A percentile compares a stretch with the other conserved stretches of the same genome.
Conservation (phyloP, 2,113 vertebrate species). For the Oenanthe melanoleuca region DNA sequence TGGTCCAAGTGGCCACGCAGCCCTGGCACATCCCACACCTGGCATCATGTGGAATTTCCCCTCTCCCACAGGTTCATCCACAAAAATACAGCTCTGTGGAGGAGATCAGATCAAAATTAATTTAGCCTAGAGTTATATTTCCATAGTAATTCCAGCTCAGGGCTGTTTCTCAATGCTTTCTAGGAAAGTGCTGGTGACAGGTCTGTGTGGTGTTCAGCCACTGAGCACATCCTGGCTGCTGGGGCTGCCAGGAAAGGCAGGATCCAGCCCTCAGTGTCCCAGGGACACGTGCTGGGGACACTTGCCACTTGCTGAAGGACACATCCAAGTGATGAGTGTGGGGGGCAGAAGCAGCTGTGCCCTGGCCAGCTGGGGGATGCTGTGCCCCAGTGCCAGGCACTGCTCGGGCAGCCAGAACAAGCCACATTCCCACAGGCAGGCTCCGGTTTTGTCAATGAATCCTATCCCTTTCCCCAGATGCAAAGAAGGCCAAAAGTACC, state of each 20-base stretch:
- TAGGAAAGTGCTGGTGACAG: not conserved
- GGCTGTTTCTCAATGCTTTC: not conserved
- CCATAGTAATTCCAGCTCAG: not conserved
- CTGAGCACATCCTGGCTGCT: not conserved
- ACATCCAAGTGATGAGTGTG: rapidly evolving
- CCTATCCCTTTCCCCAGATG: not conserved
- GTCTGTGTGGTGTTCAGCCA: not conserved
- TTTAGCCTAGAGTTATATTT: not conserved
- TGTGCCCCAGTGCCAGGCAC: not conserved
- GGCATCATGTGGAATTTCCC: rapidly evolving
- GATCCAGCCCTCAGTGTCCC: not conserved
- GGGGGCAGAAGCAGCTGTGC: not conserved
- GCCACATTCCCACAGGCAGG: rapidly evolving
- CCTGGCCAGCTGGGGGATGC: not conserved
- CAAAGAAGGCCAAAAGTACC: not conserved
- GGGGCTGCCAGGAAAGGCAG: not conserved
- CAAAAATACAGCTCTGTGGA: not conserved
- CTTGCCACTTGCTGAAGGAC: not conserved
- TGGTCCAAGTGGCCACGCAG: rapidly evolving
- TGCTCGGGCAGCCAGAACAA: not conserved
- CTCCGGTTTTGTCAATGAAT: not conserved
- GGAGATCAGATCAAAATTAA: not conserved
- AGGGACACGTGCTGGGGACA: rapidly evolving
- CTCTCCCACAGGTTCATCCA: rapidly evolving
- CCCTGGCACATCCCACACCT: rapidly evolving